Conservation (phyloP, 1,140 invertebrate genomes). For the Pseudachorutes palmiensis region DNA sequence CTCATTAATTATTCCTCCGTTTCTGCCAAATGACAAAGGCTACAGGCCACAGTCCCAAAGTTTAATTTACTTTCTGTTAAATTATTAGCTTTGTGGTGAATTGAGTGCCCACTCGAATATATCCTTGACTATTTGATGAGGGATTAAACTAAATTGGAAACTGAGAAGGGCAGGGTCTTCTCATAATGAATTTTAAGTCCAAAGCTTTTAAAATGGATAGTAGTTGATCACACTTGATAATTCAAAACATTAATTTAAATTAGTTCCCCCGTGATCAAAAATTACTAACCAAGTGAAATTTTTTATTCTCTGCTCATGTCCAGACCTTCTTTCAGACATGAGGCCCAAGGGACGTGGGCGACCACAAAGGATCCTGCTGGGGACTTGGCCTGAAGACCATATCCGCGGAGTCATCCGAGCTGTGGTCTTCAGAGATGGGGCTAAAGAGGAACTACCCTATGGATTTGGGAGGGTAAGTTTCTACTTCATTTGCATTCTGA, state of each 20-base stretch:
- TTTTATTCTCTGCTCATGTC: conserved; percentile 2
- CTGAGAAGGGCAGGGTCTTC: not conserved
- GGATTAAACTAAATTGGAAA: conserved; percentile 7
- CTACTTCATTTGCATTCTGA: too few relatives aligned
- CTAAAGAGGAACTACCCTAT: conserved; percentile 60
- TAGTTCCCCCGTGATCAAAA: too few relatives aligned
- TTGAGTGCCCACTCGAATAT: too few relatives aligned
- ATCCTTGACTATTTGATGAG: conserved; percentile 1
- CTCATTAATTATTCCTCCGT: not conserved
- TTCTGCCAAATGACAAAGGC: not conserved
- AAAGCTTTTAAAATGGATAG: too few relatives aligned
- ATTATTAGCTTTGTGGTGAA: not conserved
- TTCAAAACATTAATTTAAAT: conserved; percentile 10
- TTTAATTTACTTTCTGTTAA: too few relatives aligned
- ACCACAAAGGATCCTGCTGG: conserved; percentile 77
- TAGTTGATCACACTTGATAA: too few relatives aligned
- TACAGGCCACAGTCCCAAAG: too few relatives aligned
- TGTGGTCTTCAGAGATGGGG: conserved; percentile 78
- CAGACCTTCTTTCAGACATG: conserved; percentile 56
- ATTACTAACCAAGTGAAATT: too few relatives aligned
- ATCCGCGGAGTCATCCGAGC: conserved; percentile 81
- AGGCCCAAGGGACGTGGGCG: conserved; percentile 78
- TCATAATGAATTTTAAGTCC: too few relatives aligned
- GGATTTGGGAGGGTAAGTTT: conserved; percentile 43
- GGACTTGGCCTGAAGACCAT: conserved; percentile 85